Conservation (phyloP, 2,113 vertebrate genomes). For the Lethenteron reissneri region DNA sequence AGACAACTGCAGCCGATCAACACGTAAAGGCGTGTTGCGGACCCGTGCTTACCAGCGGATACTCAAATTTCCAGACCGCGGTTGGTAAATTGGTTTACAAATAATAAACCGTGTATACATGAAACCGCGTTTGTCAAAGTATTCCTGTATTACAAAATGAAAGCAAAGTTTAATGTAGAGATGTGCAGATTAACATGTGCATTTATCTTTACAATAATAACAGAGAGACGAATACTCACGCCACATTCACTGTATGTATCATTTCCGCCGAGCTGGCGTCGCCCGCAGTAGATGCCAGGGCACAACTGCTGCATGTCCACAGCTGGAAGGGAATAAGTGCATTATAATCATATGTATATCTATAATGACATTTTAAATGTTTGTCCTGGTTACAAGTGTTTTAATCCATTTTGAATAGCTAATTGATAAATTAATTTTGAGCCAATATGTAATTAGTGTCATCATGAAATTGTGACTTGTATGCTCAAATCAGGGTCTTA, state of each 20-base stretch:
- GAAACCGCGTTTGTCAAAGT: constrained; percentile 8
- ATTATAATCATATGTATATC: background rate
- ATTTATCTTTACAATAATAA: too few relatives aligned
- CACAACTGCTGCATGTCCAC: constrained; percentile 51
- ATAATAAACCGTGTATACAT: background rate
- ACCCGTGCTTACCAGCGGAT: background rate
- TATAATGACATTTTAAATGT: too few relatives aligned
- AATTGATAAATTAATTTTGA: too few relatives aligned
- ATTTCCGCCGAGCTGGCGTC: constrained; percentile 24
- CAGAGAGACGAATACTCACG: constrained; percentile 25
- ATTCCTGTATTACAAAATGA: constrained; percentile 1
- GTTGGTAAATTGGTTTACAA: background rate
- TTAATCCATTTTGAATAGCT: too few relatives aligned
- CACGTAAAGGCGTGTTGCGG: too few relatives aligned
- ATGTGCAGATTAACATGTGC: too few relatives aligned
- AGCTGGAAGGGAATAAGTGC: constrained; percentile 23
- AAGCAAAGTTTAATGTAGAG: background rate
- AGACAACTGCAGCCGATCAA: too few relatives aligned
- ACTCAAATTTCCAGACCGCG: background rate
- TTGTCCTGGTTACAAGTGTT: too few relatives aligned
- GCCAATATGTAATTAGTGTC: too few relatives aligned
- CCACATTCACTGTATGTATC: constrained; percentile 43
- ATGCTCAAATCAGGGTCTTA: too few relatives aligned
- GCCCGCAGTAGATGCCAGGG: constrained; percentile 61
- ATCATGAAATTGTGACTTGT: too few relatives aligned